These are phyloP conservation scores for Hemitrygon akajei DNA, from an alignment of 2,797 vertebrate species.

Conservation along the genomic window DNA sequence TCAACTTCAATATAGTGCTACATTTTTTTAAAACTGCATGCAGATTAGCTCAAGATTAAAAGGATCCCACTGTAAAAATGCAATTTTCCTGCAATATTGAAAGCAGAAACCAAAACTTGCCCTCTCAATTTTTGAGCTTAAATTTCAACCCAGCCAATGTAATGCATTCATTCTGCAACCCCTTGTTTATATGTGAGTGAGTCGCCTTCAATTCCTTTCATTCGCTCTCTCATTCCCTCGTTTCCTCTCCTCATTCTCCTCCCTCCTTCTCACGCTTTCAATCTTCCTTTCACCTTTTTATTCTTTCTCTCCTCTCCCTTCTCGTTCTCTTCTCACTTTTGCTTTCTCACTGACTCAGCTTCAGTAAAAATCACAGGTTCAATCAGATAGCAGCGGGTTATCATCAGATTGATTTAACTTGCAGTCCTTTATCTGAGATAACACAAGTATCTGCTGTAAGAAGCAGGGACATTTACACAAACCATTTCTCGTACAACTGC, in stretches of 20 bases:
- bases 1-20: not conserved
- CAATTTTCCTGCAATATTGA: not conserved
- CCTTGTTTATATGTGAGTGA: not conserved
- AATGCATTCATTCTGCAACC: not conserved
- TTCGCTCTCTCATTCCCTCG: too few relatives aligned
- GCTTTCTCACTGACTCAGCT: not conserved
- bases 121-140: not conserved
- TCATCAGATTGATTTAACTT: not conserved
- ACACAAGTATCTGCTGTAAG: not conserved
- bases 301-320: too few relatives aligned
- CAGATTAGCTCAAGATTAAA: not conserved
- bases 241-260: too few relatives aligned
- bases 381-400: not conserved
- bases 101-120: not conserved
- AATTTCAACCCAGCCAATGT: not conserved
- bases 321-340: too few relatives aligned
- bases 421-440: not conserved
- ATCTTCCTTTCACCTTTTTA: too few relatives aligned
- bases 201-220: not conserved
- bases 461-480: not conserved
- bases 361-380: not conserved
- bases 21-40: too few relatives aligned
- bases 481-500: not conserved
- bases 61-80: not conserved
- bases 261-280: too few relatives aligned